Percentiles rank a stretch among this genome's conserved stretches.
phyloP scores from a whole-genome alignment of 2,888 invertebrate genomes.

The Trachelus stipa region DNA sequence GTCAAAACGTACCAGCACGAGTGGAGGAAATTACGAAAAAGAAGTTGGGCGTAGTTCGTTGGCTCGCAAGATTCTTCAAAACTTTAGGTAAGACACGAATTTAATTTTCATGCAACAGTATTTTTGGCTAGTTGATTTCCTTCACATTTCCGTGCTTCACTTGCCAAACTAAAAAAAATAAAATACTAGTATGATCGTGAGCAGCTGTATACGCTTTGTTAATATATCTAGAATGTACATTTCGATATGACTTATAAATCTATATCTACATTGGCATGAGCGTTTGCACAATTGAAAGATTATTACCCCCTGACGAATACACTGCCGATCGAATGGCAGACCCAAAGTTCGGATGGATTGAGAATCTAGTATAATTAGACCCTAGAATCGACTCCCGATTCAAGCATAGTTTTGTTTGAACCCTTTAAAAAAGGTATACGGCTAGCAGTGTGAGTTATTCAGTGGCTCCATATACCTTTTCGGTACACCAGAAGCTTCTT shows the following conservation, averaged over 20 bases:
- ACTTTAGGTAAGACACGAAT: background rate
- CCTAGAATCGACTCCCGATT: no score
- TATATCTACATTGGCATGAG: background rate
- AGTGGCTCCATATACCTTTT: no score
- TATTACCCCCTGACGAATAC: background rate
- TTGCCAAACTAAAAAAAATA: background rate
- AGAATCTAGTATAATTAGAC: no score
- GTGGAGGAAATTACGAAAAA: background rate
- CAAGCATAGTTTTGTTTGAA: no score
- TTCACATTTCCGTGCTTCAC: background rate
- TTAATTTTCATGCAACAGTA: background rate
- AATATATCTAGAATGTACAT: background rate
- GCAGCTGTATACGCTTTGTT: background rate
- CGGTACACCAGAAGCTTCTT: no score
- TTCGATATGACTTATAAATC: background rate
- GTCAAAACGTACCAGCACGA: background rate
- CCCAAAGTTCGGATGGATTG: no score
- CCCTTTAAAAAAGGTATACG: no score
- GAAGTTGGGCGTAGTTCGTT: background rate
- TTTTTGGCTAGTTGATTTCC: background rate
- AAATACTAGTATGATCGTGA: background rate
- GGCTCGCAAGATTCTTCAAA: background rate
- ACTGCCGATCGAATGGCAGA: no score
- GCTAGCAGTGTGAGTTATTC: no score
- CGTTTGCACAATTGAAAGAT: background rate